Conservation (phyloP, 2,113 vertebrate species). For the Gadus macrocephalus region DNA sequence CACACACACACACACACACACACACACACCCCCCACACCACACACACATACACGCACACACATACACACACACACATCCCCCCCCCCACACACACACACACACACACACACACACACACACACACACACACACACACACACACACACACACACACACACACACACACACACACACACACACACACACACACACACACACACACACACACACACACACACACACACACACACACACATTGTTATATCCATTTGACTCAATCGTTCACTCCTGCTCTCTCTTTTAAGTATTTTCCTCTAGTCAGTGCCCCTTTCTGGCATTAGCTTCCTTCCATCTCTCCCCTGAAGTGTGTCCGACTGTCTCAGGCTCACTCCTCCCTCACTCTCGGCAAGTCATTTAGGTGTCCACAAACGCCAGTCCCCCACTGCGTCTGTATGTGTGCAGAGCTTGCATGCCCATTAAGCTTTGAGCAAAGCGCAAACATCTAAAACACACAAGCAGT, state of each 20-base stretch:
- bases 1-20: slow-evolving; percentile 5
- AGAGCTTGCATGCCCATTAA: slow-evolving; percentile 12
- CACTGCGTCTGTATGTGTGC: not conserved
- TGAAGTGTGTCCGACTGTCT: not conserved
- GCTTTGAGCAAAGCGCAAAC: slow-evolving; percentile 22
- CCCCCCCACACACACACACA: not conserved
- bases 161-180: slow-evolving; percentile 5
- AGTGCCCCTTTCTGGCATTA: not conserved
- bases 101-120: slow-evolving; percentile 5
- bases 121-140: not conserved
- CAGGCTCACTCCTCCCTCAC: not conserved
- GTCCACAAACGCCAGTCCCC: slow-evolving; percentile 11
- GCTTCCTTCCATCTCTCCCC: not conserved
- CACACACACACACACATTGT: not conserved
- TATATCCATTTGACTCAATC: not conserved
- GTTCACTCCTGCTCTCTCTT: not conserved
- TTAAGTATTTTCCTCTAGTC: not conserved
- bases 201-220: slow-evolving; percentile 6
- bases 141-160: not conserved
- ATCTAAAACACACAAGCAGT: slow-evolving; percentile 8
- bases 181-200: not conserved
- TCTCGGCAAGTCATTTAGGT: not conserved
- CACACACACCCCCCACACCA: too few relatives aligned
- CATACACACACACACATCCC: not conserved
- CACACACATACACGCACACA: slow-evolving; percentile 2